phyloP scores from a whole-genome alignment of 2,888 invertebrate species.

The Stictocephala bisonia region DNA sequence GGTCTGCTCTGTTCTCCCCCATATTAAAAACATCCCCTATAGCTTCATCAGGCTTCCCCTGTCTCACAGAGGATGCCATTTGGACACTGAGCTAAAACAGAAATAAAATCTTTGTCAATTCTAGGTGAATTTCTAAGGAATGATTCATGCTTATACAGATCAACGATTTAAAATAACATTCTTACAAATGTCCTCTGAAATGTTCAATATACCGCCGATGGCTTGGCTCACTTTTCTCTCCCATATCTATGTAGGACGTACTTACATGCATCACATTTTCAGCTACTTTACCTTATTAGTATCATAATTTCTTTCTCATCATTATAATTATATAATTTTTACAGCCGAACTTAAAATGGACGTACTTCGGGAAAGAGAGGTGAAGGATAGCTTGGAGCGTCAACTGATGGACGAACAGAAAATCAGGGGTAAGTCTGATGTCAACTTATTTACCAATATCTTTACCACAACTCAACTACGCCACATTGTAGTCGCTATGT shows the following conservation, averaged over 20 bases:
- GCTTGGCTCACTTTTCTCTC: no score
- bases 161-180: no score
- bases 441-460: no score
- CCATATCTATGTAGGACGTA: neutral
- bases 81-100: no score
- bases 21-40: conserved; percentile 44
- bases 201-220: no score
- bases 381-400: conserved; percentile 93
- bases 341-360: conserved; percentile 97
- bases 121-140: no score
- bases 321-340: conserved; percentile 64
- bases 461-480: no score
- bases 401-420: conserved; percentile 95
- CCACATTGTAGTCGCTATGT: no score
- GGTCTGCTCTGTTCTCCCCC: conserved; percentile 35
- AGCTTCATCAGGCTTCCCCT: conserved; percentile 4
- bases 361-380: conserved; percentile 90
- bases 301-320: neutral
- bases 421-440: conserved; percentile 85
- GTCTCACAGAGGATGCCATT: neutral
- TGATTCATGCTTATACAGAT: no score
- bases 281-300: neutral
- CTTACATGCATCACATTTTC: neutral
- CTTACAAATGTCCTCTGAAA: no score
- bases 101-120: no score